Evolutionary conservation across 2,888 invertebrate genomes (phyloP), one percentile per base, ranked within the genome.

Genomic region (Cheilosia impressa): DNA sequence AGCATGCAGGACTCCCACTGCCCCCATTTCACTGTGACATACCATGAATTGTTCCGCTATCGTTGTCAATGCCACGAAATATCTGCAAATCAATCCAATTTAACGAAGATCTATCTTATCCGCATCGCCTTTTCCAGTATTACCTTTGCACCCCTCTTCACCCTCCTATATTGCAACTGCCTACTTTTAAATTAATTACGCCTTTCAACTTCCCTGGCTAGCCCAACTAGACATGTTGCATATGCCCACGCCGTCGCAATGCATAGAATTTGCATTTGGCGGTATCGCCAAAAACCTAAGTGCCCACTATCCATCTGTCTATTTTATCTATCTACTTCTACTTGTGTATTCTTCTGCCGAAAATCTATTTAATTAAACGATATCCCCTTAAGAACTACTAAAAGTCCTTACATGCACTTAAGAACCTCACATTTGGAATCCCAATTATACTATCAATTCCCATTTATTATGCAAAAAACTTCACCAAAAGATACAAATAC

Each of bases 321-420:
- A 34, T 68, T 60, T 65, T 65, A 58, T 73, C 73, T 78, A 71
- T 60, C 63, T 34, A 50, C 50, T 47, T 60, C 5, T n/a, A n/a
- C 31, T 17, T 62, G 24, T 73, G 52, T 19, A 27, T 31, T 34
- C 47, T 66, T 47, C 43, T 53, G 57, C 22, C 71, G 45, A 85
- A 58, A 81, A 68, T 76, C 81, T 77, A 73, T 81, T 85, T 73
- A 85, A 85, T 85, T 76, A 85, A 81, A 85, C 57, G 76, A 81
- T 68, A 78, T 60, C 77, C 58, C 57, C 58, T 50, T 17, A 38
- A 55, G 19, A 53, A 45, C 47, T 34, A 76, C 76, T 62, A 65
- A 55, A 62, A 83, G 50, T 72, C 43, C 60, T 45, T 34, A 83
- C 78, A 84, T 81, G 68, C 81, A 81, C 68, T 77, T 81, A 81